These are phyloP conservation scores for Oscheius myriophilus DNA, from an alignment of 2,888 invertebrate genomes.

Conservation along the genomic window DNA sequence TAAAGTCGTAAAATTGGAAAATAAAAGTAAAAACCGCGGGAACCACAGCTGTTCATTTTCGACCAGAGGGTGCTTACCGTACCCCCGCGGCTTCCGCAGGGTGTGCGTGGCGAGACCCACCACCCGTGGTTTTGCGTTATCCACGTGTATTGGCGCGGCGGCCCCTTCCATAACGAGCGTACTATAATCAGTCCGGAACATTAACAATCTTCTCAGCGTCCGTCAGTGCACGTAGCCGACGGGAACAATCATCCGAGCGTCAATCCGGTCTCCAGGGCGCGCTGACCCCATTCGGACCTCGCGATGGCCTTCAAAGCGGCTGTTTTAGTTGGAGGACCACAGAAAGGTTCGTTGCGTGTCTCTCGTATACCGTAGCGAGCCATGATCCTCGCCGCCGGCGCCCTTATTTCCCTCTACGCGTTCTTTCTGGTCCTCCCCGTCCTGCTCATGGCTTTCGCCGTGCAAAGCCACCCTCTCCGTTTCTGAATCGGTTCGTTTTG, in stretches of 20 bases:
- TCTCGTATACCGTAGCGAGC: slow-evolving; percentile 4
- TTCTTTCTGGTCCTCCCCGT: slow-evolving; percentile 66
- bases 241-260: not conserved
- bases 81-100: too few relatives aligned
- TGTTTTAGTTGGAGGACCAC: slow-evolving; percentile 90
- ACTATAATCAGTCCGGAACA: too few relatives aligned
- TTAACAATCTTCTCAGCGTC: too few relatives aligned
- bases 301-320: slow-evolving; percentile 77
- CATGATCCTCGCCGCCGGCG: slow-evolving; percentile 66
- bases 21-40: too few relatives aligned
- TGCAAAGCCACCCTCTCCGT: slow-evolving; percentile 51
- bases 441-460: slow-evolving; percentile 58
- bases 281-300: slow-evolving; percentile 50
- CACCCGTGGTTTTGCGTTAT: too few relatives aligned
- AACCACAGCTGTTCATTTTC: too few relatives aligned
- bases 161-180: too few relatives aligned
- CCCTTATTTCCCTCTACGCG: slow-evolving; percentile 64
- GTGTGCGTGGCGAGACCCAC: too few relatives aligned
- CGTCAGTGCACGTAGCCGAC: too few relatives aligned
- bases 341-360: slow-evolving; percentile 80
- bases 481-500: slow-evolving; percentile 35
- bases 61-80: too few relatives aligned
- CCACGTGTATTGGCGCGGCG: too few relatives aligned
- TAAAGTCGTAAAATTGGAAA: too few relatives aligned
- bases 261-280: slow-evolving; percentile 20